phyloP scores from a whole-genome alignment of 2,888 invertebrate species.

The Diloba caeruleocephala region DNA sequence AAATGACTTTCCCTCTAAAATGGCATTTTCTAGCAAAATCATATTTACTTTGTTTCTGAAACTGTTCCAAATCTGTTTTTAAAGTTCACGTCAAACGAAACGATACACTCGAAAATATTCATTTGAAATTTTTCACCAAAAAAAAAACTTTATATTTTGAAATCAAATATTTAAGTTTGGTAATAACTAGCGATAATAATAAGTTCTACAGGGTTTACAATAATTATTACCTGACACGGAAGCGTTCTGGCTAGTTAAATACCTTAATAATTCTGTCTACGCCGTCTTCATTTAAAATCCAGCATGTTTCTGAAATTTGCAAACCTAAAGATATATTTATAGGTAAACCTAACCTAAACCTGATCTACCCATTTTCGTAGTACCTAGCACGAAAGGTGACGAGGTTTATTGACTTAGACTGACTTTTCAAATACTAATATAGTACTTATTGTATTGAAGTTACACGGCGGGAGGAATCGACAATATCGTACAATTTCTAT shows the following conservation, averaged over 20 bases:
- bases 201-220: constrained; percentile 3
- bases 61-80: too few relatives aligned
- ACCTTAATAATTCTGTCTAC: constrained; percentile 23
- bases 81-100: too few relatives aligned
- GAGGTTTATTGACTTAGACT: constrained; percentile 26
- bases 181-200: constrained; percentile 8
- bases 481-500: too few relatives aligned
- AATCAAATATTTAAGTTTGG: constrained; percentile 14
- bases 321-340: constrained; percentile 18
- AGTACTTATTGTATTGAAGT: too few relatives aligned
- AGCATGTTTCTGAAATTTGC: constrained; percentile 48
- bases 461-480: background rate
- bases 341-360: constrained; percentile 30
- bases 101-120: too few relatives aligned
- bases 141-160: too few relatives aligned
- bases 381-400: constrained; percentile 25
- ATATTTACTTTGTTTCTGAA: too few relatives aligned
- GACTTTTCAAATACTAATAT: background rate
- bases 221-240: constrained; percentile 7
- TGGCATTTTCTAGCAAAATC: too few relatives aligned
- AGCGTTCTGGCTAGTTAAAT: constrained; percentile 31
- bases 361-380: constrained; percentile 5
- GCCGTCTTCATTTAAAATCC: constrained; percentile 60
- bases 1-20: too few relatives aligned
- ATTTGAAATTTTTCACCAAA: too few relatives aligned